phyloP scores from a whole-genome alignment of 2,797 vertebrate species.

The Myoxocephalus aenaeus region DNA sequence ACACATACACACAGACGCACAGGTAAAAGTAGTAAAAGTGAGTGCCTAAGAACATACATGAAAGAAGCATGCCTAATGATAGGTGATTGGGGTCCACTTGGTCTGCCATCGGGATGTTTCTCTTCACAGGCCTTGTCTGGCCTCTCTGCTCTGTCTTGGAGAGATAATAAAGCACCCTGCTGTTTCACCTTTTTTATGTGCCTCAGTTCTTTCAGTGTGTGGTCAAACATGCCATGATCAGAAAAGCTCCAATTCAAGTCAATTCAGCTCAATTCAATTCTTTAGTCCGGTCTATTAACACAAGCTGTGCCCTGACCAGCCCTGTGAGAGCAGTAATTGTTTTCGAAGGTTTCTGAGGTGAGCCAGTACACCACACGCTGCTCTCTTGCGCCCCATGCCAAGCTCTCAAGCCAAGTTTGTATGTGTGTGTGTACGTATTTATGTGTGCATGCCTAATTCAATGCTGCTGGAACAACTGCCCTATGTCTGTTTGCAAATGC shows the following conservation, averaged over 20 bases:
- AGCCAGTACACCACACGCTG: conserved; percentile 78
- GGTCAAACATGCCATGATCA: conserved; percentile 40
- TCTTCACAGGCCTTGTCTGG: conserved; percentile 50
- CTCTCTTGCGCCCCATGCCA: conserved; percentile 78
- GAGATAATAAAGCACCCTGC: conserved; percentile 59
- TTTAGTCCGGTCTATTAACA: conserved; percentile 68
- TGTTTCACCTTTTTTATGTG: conserved; percentile 51
- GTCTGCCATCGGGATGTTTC: conserved; percentile 40
- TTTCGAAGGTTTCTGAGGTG: conserved; percentile 82
- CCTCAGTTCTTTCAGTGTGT: conserved; percentile 35
- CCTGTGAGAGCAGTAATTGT: conserved; percentile 82
- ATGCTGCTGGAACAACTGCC: conserved; percentile 77
- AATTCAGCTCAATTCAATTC: conserved; percentile 49
- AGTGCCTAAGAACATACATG: conserved; percentile 58
- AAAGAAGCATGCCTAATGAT: conserved; percentile 60
- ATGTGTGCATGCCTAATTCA: conserved; percentile 72
- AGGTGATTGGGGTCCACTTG: conserved; percentile 58
- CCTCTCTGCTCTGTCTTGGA: conserved; percentile 53
- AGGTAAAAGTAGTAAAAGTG: conserved; percentile 51
- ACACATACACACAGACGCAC: conserved; percentile 15
- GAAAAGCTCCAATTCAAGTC: conserved; percentile 21
- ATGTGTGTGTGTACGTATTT: conserved; percentile 56
- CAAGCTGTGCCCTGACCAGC: conserved; percentile 76
- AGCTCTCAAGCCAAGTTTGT: conserved; percentile 77
- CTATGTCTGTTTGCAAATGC: conserved; percentile 78